Evolutionary conservation across 2,113 vertebrate species (phyloP).

Genomic region (Tretioscincus oriximinensis): DNA sequence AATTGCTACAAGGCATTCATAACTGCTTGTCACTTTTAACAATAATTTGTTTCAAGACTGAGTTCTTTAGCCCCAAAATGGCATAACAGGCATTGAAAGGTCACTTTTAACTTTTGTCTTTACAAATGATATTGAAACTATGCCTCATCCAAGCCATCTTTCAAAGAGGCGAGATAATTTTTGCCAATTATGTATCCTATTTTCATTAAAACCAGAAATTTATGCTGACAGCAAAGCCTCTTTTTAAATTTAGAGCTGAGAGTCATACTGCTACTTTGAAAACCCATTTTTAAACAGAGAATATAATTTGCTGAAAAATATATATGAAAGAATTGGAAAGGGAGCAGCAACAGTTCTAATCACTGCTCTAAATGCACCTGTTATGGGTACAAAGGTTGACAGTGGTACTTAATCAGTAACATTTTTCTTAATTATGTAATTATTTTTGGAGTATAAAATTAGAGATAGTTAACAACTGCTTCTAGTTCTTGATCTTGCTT

Average conservation of each 20-base stretch:
- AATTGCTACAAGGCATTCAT: slow-evolving; percentile 7
- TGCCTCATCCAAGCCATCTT: not conserved
- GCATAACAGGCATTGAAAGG: not conserved
- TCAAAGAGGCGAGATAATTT: slow-evolving; percentile 15
- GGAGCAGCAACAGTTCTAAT: not conserved
- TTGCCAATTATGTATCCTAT: not conserved
- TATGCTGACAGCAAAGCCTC: not conserved
- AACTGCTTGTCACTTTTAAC: slow-evolving; percentile 1
- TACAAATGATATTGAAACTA: not conserved
- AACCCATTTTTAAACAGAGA: not conserved
- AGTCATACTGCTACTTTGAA: not conserved
- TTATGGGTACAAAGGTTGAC: not conserved
- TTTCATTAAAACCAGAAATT: not conserved
- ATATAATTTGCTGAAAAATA: not conserved
- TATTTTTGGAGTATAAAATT: not conserved
- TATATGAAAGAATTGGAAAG: not conserved
- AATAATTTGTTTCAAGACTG: slow-evolving; percentile 16
- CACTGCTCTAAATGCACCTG: slow-evolving; percentile 1
- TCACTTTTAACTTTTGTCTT: not conserved
- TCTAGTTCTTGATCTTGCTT: not conserved
- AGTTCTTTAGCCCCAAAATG: not conserved
- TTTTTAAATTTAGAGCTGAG: not conserved
- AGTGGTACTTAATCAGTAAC: not conserved
- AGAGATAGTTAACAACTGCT: not conserved
- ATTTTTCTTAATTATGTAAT: slow-evolving; percentile 22